Percentiles rank a stretch among this genome's conserved stretches.
Evolutionary conservation across 2,888 invertebrate genomes (phyloP).

Genomic region (Norana najaformis): DNA sequence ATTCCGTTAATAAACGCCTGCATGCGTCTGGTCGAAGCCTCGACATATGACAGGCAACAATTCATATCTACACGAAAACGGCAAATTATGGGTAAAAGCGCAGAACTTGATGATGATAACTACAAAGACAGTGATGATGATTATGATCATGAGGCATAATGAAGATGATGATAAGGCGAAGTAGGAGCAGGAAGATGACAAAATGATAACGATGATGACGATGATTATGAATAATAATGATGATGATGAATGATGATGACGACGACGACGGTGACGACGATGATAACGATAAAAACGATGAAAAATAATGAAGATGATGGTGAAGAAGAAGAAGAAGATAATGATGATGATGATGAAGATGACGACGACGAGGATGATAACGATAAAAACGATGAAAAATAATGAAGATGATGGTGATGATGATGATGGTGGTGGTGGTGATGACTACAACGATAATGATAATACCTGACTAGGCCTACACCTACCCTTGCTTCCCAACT

Average conservation of each 20-base stretch:
- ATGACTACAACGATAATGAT: background rate
- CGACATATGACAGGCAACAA: no score
- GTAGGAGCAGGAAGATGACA: no score
- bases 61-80: no score
- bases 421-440: background rate
- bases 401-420: background rate
- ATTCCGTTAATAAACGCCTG: no score
- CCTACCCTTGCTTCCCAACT: constrained; percentile 91
- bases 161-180: no score
- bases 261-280: background rate
- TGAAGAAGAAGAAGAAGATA: background rate
- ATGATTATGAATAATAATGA: background rate
- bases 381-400: background rate
- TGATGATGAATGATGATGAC: background rate
- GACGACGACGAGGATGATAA: background rate
- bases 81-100: no score
- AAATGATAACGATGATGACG: background rate
- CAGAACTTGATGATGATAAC: no score
- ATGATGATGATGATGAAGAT: background rate
- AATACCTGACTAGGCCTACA: background rate
- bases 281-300: background rate
- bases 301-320: background rate
- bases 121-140: no score
- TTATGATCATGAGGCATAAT: no score
- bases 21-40: no score